Evolutionary conservation across 2,888 invertebrate genomes (phyloP).

Genomic region (Phyllotreta striolata): DNA sequence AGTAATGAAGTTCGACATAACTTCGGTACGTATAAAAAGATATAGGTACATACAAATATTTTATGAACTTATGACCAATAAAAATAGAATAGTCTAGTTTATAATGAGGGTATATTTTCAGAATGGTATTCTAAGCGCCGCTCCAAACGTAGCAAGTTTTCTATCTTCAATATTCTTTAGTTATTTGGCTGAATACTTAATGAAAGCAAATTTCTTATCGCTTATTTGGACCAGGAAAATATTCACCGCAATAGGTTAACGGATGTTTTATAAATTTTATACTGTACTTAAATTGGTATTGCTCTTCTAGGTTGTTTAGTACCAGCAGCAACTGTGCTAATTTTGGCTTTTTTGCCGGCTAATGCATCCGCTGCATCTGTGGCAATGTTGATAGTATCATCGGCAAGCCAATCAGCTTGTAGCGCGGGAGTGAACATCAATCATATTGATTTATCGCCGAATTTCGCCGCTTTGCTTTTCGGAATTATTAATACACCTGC

Average conservation of each 20-base stretch:
- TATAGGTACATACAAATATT: neutral
- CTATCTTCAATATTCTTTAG: slow-evolving; percentile 73
- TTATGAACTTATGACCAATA: too few species aligned
- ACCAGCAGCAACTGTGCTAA: too few species aligned
- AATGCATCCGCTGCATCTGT: slow-evolving; percentile 70
- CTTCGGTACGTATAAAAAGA: slow-evolving; percentile 31
- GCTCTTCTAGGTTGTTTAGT: too few species aligned
- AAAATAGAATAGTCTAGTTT: too few species aligned
- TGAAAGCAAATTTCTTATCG: slow-evolving; percentile 70
- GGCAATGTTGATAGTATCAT: slow-evolving; percentile 71
- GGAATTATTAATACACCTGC: slow-evolving; percentile 81
- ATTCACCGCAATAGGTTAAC: slow-evolving; percentile 68
- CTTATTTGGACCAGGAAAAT: slow-evolving; percentile 63
- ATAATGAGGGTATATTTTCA: slow-evolving; percentile 51
- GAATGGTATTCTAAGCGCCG: slow-evolving; percentile 73
- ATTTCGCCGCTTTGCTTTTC: slow-evolving; percentile 83
- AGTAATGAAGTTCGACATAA: slow-evolving; percentile 57
- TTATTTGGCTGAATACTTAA: slow-evolving; percentile 71
- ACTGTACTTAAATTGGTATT: slow-evolving; percentile 68
- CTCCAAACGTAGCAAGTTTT: slow-evolving; percentile 79
- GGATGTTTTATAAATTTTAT: slow-evolving; percentile 45
- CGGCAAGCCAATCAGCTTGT: slow-evolving; percentile 60
- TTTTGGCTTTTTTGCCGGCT: slow-evolving; percentile 63
- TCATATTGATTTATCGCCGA: slow-evolving; percentile 85
- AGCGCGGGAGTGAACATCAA: slow-evolving; percentile 75